phyloP scores from a whole-genome alignment of 2,888 invertebrate species.

The Lacanobia wlatinum region DNA sequence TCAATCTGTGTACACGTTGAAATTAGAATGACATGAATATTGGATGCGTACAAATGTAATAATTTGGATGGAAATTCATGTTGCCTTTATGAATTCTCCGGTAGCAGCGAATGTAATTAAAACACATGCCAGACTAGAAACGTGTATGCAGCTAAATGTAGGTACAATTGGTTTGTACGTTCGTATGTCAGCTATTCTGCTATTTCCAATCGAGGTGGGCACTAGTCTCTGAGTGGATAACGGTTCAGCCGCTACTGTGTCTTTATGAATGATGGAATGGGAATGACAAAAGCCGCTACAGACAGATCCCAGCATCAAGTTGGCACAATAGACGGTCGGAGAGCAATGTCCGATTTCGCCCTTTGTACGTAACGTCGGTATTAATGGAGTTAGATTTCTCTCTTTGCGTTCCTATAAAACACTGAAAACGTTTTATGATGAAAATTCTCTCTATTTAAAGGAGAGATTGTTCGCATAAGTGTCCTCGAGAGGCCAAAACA shows the following conservation, averaged over 20 bases:
- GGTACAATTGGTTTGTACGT: background rate
- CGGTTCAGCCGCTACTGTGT: constrained; percentile 13
- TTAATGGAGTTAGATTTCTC: constrained; percentile 64
- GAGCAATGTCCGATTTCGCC: constrained; percentile 63
- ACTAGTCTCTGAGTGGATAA: constrained; percentile 31
- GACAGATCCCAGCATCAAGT: constrained; percentile 40
- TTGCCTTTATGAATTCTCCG: constrained; percentile 52
- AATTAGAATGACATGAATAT: constrained; percentile 79
- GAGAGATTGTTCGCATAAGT: constrained; percentile 72
- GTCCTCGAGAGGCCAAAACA: constrained; percentile 74
- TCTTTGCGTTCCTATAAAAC: constrained; percentile 63
- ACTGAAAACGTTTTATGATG: constrained; percentile 69
- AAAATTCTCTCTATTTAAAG: constrained; percentile 69
- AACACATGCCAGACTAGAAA: constrained; percentile 27
- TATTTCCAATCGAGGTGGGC: constrained; percentile 29
- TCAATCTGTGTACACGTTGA: constrained; percentile 78
- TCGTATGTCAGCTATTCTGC: constrained; percentile 1
- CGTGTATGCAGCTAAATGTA: background rate
- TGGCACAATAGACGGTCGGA: constrained; percentile 55
- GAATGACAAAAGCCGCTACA: constrained; percentile 55
- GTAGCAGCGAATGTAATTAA: constrained; percentile 51
- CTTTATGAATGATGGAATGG: constrained; percentile 56
- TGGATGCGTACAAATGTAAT: constrained; percentile 68
- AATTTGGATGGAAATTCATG: constrained; percentile 58
- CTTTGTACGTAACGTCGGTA: constrained; percentile 58